These are phyloP conservation scores for Drosophila rufa DNA, from an alignment of 1,140 invertebrate species.

Conservation along the genomic window DNA sequence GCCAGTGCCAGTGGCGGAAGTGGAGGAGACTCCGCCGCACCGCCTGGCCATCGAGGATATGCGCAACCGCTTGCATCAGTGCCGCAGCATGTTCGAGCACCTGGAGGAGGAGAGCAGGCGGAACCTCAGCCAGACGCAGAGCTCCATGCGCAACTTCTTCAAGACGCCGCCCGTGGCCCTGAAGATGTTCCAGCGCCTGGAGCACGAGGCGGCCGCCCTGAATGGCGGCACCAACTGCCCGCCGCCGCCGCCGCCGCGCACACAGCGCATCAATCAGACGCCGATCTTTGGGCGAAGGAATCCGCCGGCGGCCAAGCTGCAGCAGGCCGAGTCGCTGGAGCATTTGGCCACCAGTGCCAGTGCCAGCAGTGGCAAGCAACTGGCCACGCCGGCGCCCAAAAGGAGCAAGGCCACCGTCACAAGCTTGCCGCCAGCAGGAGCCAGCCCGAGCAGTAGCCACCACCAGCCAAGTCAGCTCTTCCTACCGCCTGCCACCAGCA, in stretches of 20 bases:
- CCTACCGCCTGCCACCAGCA: not conserved
- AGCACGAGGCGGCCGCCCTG: constrained; percentile 60
- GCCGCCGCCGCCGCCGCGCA: constrained; percentile 14
- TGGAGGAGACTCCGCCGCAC: constrained; percentile 10
- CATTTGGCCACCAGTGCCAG: constrained; percentile 39
- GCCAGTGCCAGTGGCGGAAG: not conserved
- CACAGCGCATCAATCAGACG: constrained; percentile 82
- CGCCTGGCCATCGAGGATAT: constrained; percentile 73
- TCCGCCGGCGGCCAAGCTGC: constrained; percentile 30
- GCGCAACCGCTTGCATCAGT: constrained; percentile 72
- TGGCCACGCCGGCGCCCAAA: constrained; percentile 39
- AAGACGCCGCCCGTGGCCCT: constrained; percentile 76
- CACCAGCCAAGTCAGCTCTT: not conserved
- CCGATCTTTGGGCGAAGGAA: constrained; percentile 75
- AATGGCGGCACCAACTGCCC: constrained; percentile 35
- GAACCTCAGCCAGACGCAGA: constrained; percentile 72
- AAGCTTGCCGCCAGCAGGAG: not conserved
- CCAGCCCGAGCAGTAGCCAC: not conserved
- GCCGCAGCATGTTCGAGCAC: constrained; percentile 78
- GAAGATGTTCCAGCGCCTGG: constrained; percentile 79
- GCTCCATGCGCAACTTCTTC: constrained; percentile 79
- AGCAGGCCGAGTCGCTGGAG: constrained; percentile 73
- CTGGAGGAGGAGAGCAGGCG: constrained; percentile 73
- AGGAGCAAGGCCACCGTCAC: constrained; percentile 37
- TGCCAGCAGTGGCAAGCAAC: constrained; percentile 4